Evolutionary conservation across 2,888 invertebrate genomes (phyloP).

Genomic region (Apamea crenata): DNA sequence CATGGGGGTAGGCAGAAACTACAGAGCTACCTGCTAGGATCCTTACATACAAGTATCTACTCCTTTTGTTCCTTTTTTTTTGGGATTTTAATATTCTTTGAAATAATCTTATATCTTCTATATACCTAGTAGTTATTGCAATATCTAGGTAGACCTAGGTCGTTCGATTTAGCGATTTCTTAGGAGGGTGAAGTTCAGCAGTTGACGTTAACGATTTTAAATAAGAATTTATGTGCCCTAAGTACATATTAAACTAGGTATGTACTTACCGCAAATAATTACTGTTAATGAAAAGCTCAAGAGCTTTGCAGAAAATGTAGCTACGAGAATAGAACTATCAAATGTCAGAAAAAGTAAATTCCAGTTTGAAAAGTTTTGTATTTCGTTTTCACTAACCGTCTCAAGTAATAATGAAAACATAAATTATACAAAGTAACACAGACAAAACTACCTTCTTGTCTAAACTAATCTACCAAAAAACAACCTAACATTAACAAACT

Average conservation of each 20-base stretch:
- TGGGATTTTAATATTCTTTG: background rate
- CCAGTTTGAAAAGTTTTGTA: background rate
- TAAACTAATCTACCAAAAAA: background rate
- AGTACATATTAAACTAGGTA: background rate
- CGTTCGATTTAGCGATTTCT: background rate
- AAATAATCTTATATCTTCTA: background rate
- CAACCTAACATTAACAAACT: background rate
- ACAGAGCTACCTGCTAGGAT: too few species aligned
- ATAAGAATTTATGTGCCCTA: conserved; percentile 13
- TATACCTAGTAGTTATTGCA: background rate
- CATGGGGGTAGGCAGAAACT: too few species aligned
- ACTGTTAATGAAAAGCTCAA: background rate
- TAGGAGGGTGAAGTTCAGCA: conserved; percentile 28
- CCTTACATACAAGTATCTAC: too few species aligned
- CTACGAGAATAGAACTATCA: background rate
- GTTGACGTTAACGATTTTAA: conserved; percentile 18
- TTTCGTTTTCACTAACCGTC: background rate
- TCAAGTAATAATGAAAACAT: background rate
- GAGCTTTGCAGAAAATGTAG: background rate
- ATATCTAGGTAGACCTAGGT: background rate
- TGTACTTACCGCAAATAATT: background rate
- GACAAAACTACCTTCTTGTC: background rate
- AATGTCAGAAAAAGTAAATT: background rate
- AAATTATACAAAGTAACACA: background rate
- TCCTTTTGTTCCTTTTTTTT: too few species aligned